These are phyloP conservation scores for Paratilapia polleni DNA, from an alignment of 2,113 vertebrate species.

Conservation along the genomic window DNA sequence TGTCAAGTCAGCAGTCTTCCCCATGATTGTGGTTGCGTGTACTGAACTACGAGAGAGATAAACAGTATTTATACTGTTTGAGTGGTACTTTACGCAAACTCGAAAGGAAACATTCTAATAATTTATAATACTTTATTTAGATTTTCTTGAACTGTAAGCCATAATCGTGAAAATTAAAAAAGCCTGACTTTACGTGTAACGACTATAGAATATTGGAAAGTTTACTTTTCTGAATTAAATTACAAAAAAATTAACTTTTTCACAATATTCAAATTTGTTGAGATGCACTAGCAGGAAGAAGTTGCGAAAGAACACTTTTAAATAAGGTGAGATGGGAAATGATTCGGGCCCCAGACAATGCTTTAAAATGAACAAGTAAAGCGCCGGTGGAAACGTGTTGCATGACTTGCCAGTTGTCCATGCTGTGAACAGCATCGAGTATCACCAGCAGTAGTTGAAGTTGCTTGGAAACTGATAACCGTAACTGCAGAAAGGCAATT, in stretches of 20 bases:
- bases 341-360: neutral
- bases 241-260: too few species aligned
- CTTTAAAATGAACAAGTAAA: neutral
- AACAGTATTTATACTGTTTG: neutral
- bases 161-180: neutral
- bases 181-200: too few species aligned
- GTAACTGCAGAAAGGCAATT: neutral
- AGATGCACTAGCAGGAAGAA: neutral
- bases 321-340: neutral
- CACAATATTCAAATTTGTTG: neutral
- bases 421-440: neutral
- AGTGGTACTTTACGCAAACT: neutral
- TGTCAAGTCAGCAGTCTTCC: neutral
- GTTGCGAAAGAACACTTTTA: neutral
- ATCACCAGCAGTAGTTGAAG: neutral
- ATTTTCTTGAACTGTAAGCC: neutral
- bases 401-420: constrained; percentile 12
- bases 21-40: fast-evolving
- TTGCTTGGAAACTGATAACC: neutral
- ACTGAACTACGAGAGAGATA: neutral
- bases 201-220: too few species aligned
- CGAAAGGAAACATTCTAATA: neutral
- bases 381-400: constrained; percentile 13
- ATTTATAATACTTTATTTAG: neutral
- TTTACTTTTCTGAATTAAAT: neutral